Conservation (phyloP, 2,797 vertebrate genomes). For the Pyrocephalus nanus region DNA sequence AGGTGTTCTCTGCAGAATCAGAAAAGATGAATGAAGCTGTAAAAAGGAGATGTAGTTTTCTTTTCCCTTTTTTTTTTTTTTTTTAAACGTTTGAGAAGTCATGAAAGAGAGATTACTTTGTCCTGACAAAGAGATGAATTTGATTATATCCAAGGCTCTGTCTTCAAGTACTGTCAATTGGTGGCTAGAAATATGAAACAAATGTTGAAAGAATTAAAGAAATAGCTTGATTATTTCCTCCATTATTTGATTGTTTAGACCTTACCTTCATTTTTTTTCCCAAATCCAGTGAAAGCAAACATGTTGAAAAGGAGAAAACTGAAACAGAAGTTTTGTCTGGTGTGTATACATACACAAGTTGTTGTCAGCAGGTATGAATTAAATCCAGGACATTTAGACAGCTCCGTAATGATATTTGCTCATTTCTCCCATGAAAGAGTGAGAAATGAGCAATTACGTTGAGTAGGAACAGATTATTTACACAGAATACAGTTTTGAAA, state of each 20-base stretch:
- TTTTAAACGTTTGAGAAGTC: background rate
- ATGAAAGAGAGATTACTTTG: background rate
- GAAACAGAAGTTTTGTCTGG: background rate
- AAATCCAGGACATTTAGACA: background rate
- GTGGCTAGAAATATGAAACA: background rate
- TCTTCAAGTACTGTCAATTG: background rate
- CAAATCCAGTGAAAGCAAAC: background rate
- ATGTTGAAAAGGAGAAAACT: background rate
- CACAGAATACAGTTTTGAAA: background rate
- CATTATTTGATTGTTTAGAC: background rate
- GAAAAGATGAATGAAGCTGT: background rate
- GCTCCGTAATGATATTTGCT: background rate
- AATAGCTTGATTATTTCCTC: background rate
- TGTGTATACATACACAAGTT: background rate
- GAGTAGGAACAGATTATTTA: background rate
- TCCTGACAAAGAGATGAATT: background rate
- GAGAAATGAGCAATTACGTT: background rate
- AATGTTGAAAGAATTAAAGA: background rate
- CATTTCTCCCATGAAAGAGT: background rate
- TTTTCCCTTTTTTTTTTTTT: background rate
- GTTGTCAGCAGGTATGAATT: background rate
- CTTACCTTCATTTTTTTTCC: background rate
- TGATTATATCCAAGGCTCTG: background rate
- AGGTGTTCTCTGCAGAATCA: background rate
- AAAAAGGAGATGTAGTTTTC: background rate